phyloP scores from a whole-genome alignment of 1,140 invertebrate species.

The Microvelia longipes region DNA sequence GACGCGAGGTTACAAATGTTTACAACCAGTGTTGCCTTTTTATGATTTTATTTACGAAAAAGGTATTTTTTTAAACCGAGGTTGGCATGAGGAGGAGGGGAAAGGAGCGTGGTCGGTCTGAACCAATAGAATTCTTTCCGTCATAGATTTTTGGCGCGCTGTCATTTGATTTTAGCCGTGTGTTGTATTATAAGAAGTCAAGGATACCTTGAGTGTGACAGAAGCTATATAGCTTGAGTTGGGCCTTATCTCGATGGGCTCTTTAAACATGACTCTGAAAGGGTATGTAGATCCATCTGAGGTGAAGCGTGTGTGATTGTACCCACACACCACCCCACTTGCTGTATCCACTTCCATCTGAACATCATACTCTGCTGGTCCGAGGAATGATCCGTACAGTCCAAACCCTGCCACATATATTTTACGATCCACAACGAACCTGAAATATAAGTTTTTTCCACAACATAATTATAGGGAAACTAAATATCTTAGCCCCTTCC shows the following conservation, averaged over 20 bases:
- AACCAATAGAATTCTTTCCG: too few species aligned
- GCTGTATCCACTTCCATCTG: slow-evolving; percentile 61
- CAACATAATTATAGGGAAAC: slow-evolving; percentile 8
- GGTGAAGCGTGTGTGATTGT: slow-evolving; percentile 59
- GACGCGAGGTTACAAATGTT: too few species aligned
- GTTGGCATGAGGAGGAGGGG: too few species aligned
- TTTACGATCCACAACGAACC: slow-evolving; percentile 64
- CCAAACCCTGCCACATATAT: slow-evolving; percentile 81
- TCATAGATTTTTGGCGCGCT: too few species aligned
- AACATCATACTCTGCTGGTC: slow-evolving; percentile 64
- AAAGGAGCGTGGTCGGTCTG: too few species aligned
- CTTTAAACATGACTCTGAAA: slow-evolving; percentile 78
- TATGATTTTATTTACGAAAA: too few species aligned
- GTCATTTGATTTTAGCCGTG: too few species aligned
- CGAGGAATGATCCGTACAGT: slow-evolving; percentile 72
- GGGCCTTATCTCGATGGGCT: slow-evolving; percentile 66
- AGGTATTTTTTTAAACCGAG: too few species aligned
- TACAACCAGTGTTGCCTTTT: too few species aligned
- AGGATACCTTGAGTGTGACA: slow-evolving; percentile 63
- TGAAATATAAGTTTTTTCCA: slow-evolving; percentile 30
- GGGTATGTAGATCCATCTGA: slow-evolving; percentile 68
- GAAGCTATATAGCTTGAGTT: slow-evolving; percentile 71
- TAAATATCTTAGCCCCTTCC: too few species aligned
- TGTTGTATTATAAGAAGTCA: too few species aligned
- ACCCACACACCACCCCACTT: slow-evolving; percentile 57